Base-by-base conservation (phyloP, 2,797 vertebrate genomes). In the Chloroceryle amazona region DNA sequence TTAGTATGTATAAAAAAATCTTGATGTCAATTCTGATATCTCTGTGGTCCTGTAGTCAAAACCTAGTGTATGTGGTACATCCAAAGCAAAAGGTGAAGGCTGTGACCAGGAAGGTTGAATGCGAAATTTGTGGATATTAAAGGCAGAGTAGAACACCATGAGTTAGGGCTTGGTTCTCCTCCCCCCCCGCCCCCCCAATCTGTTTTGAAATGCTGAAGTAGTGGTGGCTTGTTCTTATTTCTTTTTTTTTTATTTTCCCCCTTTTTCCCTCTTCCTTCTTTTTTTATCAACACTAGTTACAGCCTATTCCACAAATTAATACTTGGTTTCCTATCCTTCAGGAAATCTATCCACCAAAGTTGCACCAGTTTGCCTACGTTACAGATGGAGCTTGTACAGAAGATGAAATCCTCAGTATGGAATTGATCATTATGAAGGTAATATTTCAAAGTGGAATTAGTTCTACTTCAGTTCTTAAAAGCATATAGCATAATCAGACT, bases 271-370 rank as follows among this genome's bases (percentile, higher is more conserved):
- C 20, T 31, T 21, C 57, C 51, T 54, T 21, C 28, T 31, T 49
- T 9, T 28, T 44, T 15, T 60, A 15, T 3, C 33, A 58, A 54
- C 33, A 46, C 23, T 63, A 26, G 37, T 54, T 86, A 26, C 39
- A 57, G 20, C 26, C 46, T 89, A 8, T 73, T 76, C 28, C 6
- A 71, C 41, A 76, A 42, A 46, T 49, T n/a, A 52, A 39, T 71
- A 41, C 16, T 68, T 78, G 8, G 20, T 94, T 23, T 81, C 16
- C 22, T 82, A 4, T 71, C 63, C 91, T 88, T 61, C 93, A 99
- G 99, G 99, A 99, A 98, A 99, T 99, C 95, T 99, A 99, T 93
- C 99, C 99, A 93, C 99, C 99, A 3, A 99, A 99, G 94, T 93
- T 99, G 95, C 98, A 99, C 95, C 99, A 99, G 97, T 99, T 99